A percentile compares a stretch with the other conserved stretches of the same genome.
phyloP scores from a whole-genome alignment of 2,888 invertebrate genomes.

The Eupithecia exiguata region DNA sequence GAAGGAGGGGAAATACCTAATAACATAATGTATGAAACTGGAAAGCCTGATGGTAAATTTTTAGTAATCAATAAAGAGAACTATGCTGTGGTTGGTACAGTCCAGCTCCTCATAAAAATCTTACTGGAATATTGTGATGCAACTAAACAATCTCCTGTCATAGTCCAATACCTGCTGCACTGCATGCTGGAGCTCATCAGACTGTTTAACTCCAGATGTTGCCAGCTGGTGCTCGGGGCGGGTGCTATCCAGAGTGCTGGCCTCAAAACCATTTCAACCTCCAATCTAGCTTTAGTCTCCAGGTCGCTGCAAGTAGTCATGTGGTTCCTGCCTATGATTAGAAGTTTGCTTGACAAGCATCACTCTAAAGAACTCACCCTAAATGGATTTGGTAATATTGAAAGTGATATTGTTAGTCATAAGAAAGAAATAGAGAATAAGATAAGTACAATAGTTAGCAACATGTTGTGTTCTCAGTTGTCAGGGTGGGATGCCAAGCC shows the following conservation, averaged over 20 bases:
- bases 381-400: constrained; percentile 87
- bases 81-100: constrained; percentile 91
- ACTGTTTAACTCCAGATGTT: constrained; percentile 94
- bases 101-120: constrained; percentile 93
- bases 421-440: constrained; percentile 96
- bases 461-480: constrained; percentile 91
- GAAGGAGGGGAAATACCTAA: constrained; percentile 79
- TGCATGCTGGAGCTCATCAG: constrained; percentile 94
- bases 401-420: constrained; percentile 93
- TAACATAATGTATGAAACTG: constrained; percentile 64
- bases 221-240: constrained; percentile 97
- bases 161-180: constrained; percentile 91
- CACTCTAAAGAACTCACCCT: constrained; percentile 78
- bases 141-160: constrained; percentile 89
- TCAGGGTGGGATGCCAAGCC: constrained; percentile 96
- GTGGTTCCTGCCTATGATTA: constrained; percentile 90
- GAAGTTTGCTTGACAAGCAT: constrained; percentile 86
- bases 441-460: constrained; percentile 94
- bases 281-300: constrained; percentile 94
- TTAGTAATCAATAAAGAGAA: constrained; percentile 88
- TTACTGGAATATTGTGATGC: constrained; percentile 96
- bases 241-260: constrained; percentile 98
- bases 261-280: constrained; percentile 96
- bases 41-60: constrained; percentile 80
- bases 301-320: constrained; percentile 92